Conservation (phyloP, 2,113 vertebrate species). For the Irena cyanogastra region DNA sequence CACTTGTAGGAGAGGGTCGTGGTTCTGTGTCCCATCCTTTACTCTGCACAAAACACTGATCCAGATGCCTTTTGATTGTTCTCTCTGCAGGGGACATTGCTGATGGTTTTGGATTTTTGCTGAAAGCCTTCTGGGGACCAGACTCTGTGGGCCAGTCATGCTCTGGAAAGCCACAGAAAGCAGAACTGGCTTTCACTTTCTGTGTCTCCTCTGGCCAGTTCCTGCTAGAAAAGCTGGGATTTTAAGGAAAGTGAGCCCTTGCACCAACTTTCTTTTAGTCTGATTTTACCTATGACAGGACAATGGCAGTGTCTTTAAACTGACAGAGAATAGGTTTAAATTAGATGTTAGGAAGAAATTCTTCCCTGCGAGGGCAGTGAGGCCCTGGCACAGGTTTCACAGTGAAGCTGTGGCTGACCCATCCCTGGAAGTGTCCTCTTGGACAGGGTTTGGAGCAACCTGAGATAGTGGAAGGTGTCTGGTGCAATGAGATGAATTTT, state of each 20-base stretch:
- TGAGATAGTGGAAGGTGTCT: neutral
- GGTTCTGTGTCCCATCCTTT: neutral
- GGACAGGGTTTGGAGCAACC: neutral
- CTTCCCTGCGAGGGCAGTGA: neutral
- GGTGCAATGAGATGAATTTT: neutral
- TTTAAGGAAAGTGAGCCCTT: neutral
- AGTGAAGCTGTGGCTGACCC: neutral
- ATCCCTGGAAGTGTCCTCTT: neutral
- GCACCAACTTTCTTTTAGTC: neutral
- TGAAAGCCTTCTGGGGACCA: neutral
- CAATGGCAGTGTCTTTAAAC: neutral
- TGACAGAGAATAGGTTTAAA: neutral
- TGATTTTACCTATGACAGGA: neutral
- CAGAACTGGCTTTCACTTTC: neutral
- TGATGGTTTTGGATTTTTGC: neutral
- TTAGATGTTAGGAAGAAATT: neutral
- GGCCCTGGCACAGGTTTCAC: neutral
- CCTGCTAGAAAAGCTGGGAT: neutral
- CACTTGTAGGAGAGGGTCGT: rapidly evolving
- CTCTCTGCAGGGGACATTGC: neutral
- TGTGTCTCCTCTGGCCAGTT: neutral
- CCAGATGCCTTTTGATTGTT: neutral
- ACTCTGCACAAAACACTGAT: neutral
- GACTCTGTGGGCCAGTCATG: neutral
- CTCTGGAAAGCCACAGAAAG: neutral